Evolutionary conservation across 23 tunicate species (phyloP).

Genomic region (Diplosoma virens): DNA sequence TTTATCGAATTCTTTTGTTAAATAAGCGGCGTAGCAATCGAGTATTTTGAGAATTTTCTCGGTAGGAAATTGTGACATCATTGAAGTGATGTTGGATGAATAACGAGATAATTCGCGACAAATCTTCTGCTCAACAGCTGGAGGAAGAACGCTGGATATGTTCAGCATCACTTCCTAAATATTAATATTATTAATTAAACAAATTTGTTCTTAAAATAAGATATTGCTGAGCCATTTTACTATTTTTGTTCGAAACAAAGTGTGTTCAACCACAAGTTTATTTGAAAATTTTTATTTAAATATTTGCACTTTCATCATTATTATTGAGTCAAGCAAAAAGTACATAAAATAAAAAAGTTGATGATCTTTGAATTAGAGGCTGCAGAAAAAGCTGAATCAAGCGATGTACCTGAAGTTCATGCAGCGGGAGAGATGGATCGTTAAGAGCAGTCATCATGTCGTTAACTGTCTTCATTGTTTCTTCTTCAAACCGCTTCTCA

Average conservation of each 20-base stretch:
- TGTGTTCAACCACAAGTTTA: too few relatives aligned
- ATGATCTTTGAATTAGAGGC: too few relatives aligned
- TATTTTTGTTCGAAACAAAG: too few relatives aligned
- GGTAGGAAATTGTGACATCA: slow-evolving; percentile 83
- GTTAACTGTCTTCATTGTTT: slow-evolving; percentile 40
- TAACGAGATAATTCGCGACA: slow-evolving; percentile 75
- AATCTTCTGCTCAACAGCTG: slow-evolving; percentile 53
- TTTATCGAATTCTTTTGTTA: slow-evolving; percentile 53
- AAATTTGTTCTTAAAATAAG: too few relatives aligned
- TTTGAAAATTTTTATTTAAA: too few relatives aligned
- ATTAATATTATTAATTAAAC: too few relatives aligned
- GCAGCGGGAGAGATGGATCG: slow-evolving; percentile 75
- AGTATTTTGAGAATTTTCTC: slow-evolving; percentile 40
- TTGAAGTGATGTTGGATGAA: slow-evolving; percentile 86
- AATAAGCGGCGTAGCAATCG: slow-evolving; percentile 43
- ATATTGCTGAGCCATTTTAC: too few relatives aligned
- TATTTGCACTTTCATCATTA: too few relatives aligned
- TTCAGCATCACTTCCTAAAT: slow-evolving; percentile 84
- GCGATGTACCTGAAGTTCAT: slow-evolving; percentile 66
- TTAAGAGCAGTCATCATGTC: slow-evolving; percentile 57
- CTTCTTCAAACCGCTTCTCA: slow-evolving; percentile 23
- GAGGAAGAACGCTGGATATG: slow-evolving; percentile 65
- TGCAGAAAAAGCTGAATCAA: too few relatives aligned
- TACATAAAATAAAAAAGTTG: too few relatives aligned
- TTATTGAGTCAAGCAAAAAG: too few relatives aligned